Evolutionary conservation across 2,888 invertebrate genomes (phyloP), one percentile per base, ranked within the genome.

Genomic region (Drosophila eohydei): DNA sequence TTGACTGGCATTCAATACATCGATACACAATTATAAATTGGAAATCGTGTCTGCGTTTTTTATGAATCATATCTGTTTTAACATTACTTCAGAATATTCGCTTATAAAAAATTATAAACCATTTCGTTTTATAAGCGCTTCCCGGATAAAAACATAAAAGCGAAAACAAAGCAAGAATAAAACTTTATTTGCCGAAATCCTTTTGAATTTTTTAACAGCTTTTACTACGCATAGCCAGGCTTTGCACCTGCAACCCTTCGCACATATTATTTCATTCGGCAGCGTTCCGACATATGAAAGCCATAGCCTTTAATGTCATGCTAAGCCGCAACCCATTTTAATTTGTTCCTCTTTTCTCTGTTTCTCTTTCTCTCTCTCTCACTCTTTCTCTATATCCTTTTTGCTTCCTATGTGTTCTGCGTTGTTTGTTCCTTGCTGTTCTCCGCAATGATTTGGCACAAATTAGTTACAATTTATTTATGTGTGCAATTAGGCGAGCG

Each of bases 401-500:
- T 21, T 1, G 21, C 21, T 21, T 21, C 21, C 21, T 21, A 21
- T 21, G n/a, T n/a, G n/a, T n/a, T n/a, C n/a, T n/a, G n/a, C n/a
- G n/a, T n/a, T n/a, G n/a, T n/a, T n/a, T n/a, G n/a, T n/a, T n/a
- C n/a, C n/a, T n/a, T n/a, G 21, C 21, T 21, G 21, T 21, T 21
- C 61, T 16, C 61, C 34, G 63, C 80, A 71, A 73, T 88, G 80
- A 84, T 85, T 72, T 78, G 61, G 52, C 74, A 74, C 70, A 86
- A 86, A 86, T 88, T 88, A 86, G 73, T 51, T 71, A 72, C 78
- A 81, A 81, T 81, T 82, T 85, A 85, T 85, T 88, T 85, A 78
- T 83, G 74, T 70, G 83, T 54, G 71, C 81, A 81, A 85, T 83
- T 88, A 79, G 77, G 59, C 71, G 55, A 40, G 63, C 74, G 55